Percentiles rank a stretch among this genome's conserved stretches.
Conservation (phyloP, 2,888 invertebrate genomes). For the Perizoma affinitatum region DNA sequence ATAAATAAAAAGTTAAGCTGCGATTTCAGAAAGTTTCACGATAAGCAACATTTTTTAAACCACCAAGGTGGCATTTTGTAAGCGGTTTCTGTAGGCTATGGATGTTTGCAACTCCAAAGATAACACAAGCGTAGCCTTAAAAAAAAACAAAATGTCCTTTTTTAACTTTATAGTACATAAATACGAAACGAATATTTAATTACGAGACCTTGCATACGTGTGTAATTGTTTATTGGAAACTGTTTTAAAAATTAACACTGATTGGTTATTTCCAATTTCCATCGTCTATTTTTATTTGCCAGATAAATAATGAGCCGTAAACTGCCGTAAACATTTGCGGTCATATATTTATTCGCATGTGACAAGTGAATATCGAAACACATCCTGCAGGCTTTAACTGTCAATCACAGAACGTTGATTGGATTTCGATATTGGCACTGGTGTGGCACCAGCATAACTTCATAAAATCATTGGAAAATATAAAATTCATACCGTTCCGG, state of each 20-base stretch:
- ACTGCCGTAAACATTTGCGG: slow-evolving; percentile 22
- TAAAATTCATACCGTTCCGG: slow-evolving; percentile 3
- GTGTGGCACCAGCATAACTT: slow-evolving; percentile 24
- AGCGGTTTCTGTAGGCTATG: no score
- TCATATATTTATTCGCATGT: slow-evolving; percentile 31
- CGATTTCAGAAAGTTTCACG: no score
- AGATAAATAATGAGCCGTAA: slow-evolving; percentile 19
- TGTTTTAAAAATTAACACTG: slow-evolving; percentile 3
- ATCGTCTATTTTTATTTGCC: slow-evolving; percentile 23
- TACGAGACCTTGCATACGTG: no score
- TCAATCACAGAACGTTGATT: slow-evolving; percentile 74
- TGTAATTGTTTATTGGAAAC: background rate
- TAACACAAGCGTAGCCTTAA: no score
- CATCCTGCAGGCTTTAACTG: slow-evolving; percentile 57
- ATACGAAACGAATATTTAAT: no score
- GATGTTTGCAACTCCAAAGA: no score
- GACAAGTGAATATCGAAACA: slow-evolving; percentile 49
- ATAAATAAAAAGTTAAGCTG: no score
- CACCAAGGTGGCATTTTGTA: no score
- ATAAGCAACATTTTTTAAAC: no score
- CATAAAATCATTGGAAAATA: slow-evolving; percentile 15
- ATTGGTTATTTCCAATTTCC: slow-evolving; percentile 3
- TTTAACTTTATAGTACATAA: no score
- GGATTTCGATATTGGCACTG: slow-evolving; percentile 71
- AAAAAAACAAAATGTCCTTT: no score